Conservation (phyloP, 2,797 vertebrate genomes). For the Gallirallus australis region DNA sequence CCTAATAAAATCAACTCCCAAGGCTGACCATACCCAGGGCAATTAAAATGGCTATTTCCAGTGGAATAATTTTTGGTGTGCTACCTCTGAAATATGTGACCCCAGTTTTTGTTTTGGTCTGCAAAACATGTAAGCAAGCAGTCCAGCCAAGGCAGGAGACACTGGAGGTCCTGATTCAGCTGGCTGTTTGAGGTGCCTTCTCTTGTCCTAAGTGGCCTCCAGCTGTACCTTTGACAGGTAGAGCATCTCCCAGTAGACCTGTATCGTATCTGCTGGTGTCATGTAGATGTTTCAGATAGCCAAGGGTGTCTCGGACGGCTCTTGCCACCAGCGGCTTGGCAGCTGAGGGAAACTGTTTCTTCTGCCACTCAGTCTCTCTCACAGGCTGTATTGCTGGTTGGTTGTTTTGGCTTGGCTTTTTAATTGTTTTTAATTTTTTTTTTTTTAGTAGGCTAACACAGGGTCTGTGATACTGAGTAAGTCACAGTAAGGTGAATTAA, state of each 20-base stretch:
- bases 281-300: neutral
- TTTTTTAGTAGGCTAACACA: neutral
- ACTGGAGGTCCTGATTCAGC: neutral
- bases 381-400: neutral
- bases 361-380: neutral
- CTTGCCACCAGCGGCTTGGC: neutral
- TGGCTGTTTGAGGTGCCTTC: neutral
- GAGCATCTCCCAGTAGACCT: neutral
- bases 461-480: neutral
- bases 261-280: neutral
- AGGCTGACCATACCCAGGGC: neutral
- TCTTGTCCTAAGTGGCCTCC: neutral
- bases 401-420: no score
- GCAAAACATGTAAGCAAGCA: neutral
- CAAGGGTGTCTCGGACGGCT: neutral
- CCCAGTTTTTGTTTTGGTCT: neutral
- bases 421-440: neutral
- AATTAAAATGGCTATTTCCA: neutral
- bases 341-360: neutral
- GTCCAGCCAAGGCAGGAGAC: neutral
- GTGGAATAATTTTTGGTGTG: neutral
- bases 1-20: neutral
- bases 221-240: neutral
- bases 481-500: neutral
- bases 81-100: neutral